Evolutionary conservation across 2,113 vertebrate species (phyloP), one percentile per base, ranked within the genome.

Genomic region (Thoracochromis brauschi): DNA sequence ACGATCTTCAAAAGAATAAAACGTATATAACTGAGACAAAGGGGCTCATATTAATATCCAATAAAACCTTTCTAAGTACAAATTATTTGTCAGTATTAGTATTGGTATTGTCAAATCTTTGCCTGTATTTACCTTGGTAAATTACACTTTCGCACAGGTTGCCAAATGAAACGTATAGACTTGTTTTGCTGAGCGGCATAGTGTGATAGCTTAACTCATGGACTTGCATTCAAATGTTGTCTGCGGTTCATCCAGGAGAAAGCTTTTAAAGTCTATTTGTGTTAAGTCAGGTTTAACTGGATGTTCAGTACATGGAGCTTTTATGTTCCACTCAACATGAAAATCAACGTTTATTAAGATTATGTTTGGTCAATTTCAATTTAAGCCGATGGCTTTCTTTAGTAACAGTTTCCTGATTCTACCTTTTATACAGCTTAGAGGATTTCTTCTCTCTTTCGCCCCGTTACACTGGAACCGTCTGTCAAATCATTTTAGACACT

Each of bases 1-100:
- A 53, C 0, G 1, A 53, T 10, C 19, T 10, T 53, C 49, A 53
- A 53, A 53, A 53, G 49, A 53, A 0, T 0, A 10, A 53, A 53
- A 53, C 49, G n/a, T 1, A 53, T 6, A 53, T 53, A 53, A 53
- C 49, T n/a, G 49, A 53, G 49, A 53, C 49, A 53, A 53, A 53
- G 0, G 51, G 9, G 51, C 19, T 53, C 51, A 21, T 53, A 11
- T 53, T 53, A 53, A 21, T 53, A 53, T 53, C 49, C 0, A 53
- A 53, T 21, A 53, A 53, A 21, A 53, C 19, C 9, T 4, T 53
- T 53, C 1, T 53, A 53, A 21, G 51, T 53, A 21, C 51, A 11
- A 0, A 53, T 53, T 53, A 21, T 53, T 21, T 53, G 51, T 53
- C 51, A 53, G 51, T 21, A 53, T 53, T 53, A 53, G 51, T 53